Conservation (phyloP, 2,888 invertebrate species). For the Anticlea derivata region DNA sequence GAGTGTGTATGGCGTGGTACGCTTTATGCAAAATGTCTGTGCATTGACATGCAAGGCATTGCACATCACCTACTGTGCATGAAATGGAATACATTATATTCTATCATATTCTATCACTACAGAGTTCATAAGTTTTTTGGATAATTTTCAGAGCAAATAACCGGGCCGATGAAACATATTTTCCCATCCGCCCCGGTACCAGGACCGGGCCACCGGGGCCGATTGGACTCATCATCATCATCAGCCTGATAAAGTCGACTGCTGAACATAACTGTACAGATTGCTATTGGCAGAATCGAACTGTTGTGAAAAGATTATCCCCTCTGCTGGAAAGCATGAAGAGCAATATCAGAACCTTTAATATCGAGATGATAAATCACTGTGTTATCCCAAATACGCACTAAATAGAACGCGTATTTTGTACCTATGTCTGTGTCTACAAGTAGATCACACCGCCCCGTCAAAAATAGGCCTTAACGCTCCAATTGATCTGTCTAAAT, state of each 20-base stretch:
- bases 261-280: no score
- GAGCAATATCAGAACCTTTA: no score
- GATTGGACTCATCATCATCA: no score
- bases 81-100: constrained; percentile 2
- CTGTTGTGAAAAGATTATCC: neutral
- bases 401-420: neutral
- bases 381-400: neutral
- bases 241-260: no score
- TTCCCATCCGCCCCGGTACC: no score
- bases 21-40: constrained; percentile 1
- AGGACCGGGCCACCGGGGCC: no score
- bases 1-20: no score
- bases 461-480: constrained; percentile 1
- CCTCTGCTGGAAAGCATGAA: no score
- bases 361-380: no score
- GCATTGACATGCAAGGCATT: neutral
- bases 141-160: no score
- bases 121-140: no score
- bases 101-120: neutral
- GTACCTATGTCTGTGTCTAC: neutral
- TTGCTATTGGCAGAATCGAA: neutral
- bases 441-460: constrained; percentile 2
- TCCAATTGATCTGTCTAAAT: constrained; percentile 28
- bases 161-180: no score
- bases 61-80: neutral